Evolutionary conservation across 2,113 vertebrate species (phyloP), one percentile per base, ranked within the genome.

Genomic region (human): DNA sequence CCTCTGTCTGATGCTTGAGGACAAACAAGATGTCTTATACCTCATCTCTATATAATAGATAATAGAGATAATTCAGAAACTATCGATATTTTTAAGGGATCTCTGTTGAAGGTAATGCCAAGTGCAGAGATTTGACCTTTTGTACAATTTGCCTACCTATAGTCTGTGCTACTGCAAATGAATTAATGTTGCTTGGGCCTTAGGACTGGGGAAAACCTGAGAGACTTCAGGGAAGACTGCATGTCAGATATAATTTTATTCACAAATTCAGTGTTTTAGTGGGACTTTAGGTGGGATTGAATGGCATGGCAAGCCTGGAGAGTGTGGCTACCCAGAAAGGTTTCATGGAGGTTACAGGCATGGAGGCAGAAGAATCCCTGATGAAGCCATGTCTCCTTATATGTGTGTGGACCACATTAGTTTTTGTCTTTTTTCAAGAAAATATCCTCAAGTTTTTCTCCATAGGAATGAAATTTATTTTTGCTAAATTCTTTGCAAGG

Each of bases 381-480:
- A 50, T 6, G 35, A 61, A 45, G 32, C 11, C 80, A 3, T 59
- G 3, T 83, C 20, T 83, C 55, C 52, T 79, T 79, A 30, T 90
- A 13, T 78, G 22, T 88, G 48, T 85, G 35, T 32, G 20, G 90
- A 70, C 66, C 64, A 85, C 23, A 72, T 87, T 75, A 45, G 27
- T 84, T 50, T 80, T 18, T 84, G 81, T 66, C 9, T 43, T 88
- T 38, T 85, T 88, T 84, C 75, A 82, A 93, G 57, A 96, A 87
- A 93, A 43, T 45, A 40, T 57, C 32, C 48, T 79, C 2, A 22
- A 52, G 55, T 79, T 93, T 97, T 93, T 90, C 88, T 89, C 52
- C 38, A 20, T 55, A 57, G 23, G 38, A 61, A 78, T 94, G 83
- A 91, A 84, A 80, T 96, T 64, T 81, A 70, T 84, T 88, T 85